Base-by-base conservation (phyloP, 2,888 invertebrate species). In the Dascillus cervinus region DNA sequence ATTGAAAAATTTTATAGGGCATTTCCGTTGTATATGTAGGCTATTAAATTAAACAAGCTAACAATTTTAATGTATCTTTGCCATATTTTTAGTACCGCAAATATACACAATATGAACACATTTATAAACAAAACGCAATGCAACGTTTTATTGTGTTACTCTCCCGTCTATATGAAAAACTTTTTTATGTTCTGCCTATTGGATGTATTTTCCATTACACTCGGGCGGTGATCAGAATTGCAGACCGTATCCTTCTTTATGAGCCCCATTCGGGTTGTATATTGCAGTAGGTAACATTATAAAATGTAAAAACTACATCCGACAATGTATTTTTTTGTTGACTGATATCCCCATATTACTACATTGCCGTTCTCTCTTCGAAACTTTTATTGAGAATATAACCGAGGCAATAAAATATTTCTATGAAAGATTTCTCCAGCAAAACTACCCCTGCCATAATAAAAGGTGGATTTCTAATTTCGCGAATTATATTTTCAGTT, bases 271-370 rank as follows among this genome's bases (percentile, higher is more conserved):
- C 56, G 59, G 53, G 52, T 48, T 57, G 55, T 59, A 59, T 56
- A 51, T 53, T 56, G 59, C 59, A 52, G 43, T 50, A 49, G 55
- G 49, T 52, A 54, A 60, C 58, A 59, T 60, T 60, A 61, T 58
- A 60, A 60, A 60, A 57, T 59, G 59, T 60, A 59, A 58, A 60
- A 60, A 61, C 58, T 56, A n/a, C n/a, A n/a, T 54, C 58, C 42
- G 49, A 61, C 60, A 57, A 54, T 58, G 58, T 60, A 56, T 50
- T 53, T 58, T 17, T 54, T 55, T 50, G 47, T 50, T 51, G 50
- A 50, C 47, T 46, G 50, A 50, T 49, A 46, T 47, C 50, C 48
- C 31, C 41, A 33, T 41, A 35, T 39, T 34, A 26, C 39, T 43
- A 49, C 47, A n/a, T n/a, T n/a, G n/a, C n/a, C n/a, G n/a, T n/a